phyloP scores from a whole-genome alignment of 1,140 invertebrate genomes.

The Apis cerana region DNA sequence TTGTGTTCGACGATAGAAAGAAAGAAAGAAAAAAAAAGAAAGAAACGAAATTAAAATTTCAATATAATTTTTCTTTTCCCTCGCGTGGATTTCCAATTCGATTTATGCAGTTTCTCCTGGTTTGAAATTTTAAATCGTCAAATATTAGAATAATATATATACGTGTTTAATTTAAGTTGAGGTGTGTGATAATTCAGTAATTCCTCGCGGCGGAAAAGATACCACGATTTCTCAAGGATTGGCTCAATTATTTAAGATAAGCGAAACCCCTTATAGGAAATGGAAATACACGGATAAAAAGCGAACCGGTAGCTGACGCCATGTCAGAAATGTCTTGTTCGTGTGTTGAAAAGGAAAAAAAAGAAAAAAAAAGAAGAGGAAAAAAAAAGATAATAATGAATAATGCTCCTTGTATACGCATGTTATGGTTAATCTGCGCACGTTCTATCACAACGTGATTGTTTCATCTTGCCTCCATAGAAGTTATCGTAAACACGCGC shows the following conservation, averaged over 20 bases:
- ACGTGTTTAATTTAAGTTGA: not conserved
- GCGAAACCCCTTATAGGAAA: slow-evolving; percentile 33
- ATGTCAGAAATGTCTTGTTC: slow-evolving; percentile 61
- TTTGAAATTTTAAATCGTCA: not conserved
- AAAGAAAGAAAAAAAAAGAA: not conserved
- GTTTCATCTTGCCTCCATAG: slow-evolving; percentile 77
- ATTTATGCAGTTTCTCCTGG: not conserved
- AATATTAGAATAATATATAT: not conserved
- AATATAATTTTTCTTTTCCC: not conserved
- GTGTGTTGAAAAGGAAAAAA: slow-evolving; percentile 29
- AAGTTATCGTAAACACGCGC: slow-evolving; percentile 64
- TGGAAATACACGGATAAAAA: slow-evolving; percentile 34
- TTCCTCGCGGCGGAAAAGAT: slow-evolving; percentile 39
- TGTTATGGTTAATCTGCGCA: slow-evolving; percentile 61
- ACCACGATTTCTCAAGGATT: slow-evolving; percentile 57
- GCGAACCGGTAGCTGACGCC: slow-evolving; percentile 66
- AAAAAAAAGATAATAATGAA: slow-evolving; percentile 5
- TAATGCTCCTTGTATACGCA: slow-evolving; percentile 61
- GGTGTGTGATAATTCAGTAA: slow-evolving; percentile 35
- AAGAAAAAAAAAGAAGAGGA: not conserved
- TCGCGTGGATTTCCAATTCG: not conserved
- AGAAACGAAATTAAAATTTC: not conserved
- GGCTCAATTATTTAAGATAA: slow-evolving; percentile 74
- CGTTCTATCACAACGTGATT: slow-evolving; percentile 63
- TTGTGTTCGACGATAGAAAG: not conserved